phyloP scores from a whole-genome alignment of 2,888 invertebrate genomes.

The Dexiosoma caninum region DNA sequence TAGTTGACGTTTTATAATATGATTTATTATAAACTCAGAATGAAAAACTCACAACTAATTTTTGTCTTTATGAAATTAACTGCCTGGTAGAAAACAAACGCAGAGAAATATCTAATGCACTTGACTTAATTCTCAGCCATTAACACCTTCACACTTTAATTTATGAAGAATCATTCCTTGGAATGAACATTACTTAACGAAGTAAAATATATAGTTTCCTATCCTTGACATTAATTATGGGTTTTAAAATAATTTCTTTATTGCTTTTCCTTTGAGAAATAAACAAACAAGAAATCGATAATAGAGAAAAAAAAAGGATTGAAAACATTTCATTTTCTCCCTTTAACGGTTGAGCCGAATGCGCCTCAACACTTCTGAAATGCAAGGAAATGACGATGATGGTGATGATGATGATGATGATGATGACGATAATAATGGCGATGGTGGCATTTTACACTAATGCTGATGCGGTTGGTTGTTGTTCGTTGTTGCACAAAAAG shows the following conservation, averaged over 20 bases:
- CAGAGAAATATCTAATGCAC: neutral
- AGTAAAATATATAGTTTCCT: slow-evolving; percentile 43
- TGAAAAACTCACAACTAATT: too few relatives aligned
- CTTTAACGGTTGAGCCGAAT: neutral
- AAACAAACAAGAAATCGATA: slow-evolving; percentile 12
- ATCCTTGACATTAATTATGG: slow-evolving; percentile 59
- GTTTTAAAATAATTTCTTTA: slow-evolving; percentile 41
- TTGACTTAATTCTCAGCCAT: slow-evolving; percentile 32
- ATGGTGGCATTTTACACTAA: slow-evolving; percentile 39
- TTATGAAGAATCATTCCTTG: neutral
- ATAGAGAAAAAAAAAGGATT: slow-evolving; percentile 29
- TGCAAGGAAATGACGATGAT: neutral
- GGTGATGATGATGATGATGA: neutral
- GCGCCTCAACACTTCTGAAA: neutral
- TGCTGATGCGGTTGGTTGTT: slow-evolving; percentile 30
- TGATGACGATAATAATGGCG: neutral
- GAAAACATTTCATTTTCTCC: neutral
- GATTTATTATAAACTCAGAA: too few relatives aligned
- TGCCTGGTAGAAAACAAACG: too few relatives aligned
- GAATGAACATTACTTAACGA: neutral
- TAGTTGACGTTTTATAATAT: too few relatives aligned
- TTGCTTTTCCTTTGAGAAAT: slow-evolving; percentile 46
- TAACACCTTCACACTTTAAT: slow-evolving; percentile 57
- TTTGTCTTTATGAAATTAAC: too few relatives aligned
- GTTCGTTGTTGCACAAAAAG: slow-evolving; percentile 17